These are phyloP conservation scores for Periophthalmus magnuspinnatus DNA, from an alignment of 2,797 vertebrate species.

Conservation along the genomic window DNA sequence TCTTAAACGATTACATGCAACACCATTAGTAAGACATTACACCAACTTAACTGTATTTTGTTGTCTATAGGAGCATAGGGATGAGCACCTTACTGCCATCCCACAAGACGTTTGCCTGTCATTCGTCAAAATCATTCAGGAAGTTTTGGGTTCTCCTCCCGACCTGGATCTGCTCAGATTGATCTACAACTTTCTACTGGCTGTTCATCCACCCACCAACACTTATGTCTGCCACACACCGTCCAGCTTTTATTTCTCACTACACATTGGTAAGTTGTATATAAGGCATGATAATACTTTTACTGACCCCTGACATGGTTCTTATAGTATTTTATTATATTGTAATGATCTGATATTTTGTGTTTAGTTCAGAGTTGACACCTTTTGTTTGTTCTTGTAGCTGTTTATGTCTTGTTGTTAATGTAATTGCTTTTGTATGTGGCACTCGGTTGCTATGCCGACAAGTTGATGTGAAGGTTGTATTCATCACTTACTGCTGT, in stretches of 20 bases:
- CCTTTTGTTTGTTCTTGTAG: too few relatives aligned
- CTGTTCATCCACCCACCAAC: constrained; percentile 96
- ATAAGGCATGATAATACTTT: neutral
- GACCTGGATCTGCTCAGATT: constrained; percentile 90
- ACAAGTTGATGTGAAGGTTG: too few relatives aligned
- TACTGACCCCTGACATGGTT: neutral
- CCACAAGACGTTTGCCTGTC: constrained; percentile 93
- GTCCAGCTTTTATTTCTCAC: constrained; percentile 93
- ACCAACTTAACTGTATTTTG: neutral
- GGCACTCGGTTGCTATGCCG: too few relatives aligned
- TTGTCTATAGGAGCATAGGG: constrained; percentile 87
- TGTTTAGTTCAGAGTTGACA: too few relatives aligned
- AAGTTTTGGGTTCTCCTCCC: constrained; percentile 96
- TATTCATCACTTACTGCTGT: too few relatives aligned
- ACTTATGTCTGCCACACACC: constrained; percentile 99
- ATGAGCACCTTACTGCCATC: constrained; percentile 87
- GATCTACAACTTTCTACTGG: constrained; percentile 95
- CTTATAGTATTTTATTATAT: neutral
- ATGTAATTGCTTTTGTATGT: too few relatives aligned
- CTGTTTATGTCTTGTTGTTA: too few relatives aligned
- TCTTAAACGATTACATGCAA: too few relatives aligned
- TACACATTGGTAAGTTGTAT: constrained; percentile 85
- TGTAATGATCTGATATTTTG: too few relatives aligned
- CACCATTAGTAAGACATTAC: neutral
- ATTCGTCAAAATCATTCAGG: constrained; percentile 98